These are phyloP conservation scores for Heliconius congener DNA, from an alignment of 1,140 invertebrate species.

Conservation along the genomic window DNA sequence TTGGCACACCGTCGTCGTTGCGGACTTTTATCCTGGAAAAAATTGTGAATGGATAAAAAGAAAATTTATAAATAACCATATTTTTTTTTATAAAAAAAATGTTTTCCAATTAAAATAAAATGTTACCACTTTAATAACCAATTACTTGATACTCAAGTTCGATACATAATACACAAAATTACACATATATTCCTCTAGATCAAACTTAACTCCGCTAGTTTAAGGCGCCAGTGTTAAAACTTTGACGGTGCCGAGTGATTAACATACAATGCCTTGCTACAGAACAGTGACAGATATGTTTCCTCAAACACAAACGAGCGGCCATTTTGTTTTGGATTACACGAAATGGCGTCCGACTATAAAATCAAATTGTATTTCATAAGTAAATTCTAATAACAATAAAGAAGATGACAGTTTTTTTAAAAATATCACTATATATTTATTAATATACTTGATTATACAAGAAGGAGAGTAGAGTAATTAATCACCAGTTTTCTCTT, in stretches of 20 bases:
- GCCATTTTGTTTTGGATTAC: conserved; percentile 70
- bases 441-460: too few species aligned
- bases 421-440: too few species aligned
- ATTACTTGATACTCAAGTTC: background rate
- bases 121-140: background rate
- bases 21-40: too few species aligned
- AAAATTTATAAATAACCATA: background rate
- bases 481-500: too few species aligned
- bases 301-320: conserved; percentile 71
- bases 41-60: too few species aligned
- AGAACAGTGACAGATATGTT: conserved; percentile 77
- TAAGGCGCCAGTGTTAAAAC: conserved; percentile 60
- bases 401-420: too few species aligned
- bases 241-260: conserved; percentile 71
- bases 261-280: conserved; percentile 79
- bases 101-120: background rate
- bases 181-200: background rate
- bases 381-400: too few species aligned
- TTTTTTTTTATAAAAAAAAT: background rate
- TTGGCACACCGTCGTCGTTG: too few species aligned
- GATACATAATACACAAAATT: background rate
- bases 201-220: conserved; percentile 48
- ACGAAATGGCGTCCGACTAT: conserved; percentile 60
- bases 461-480: too few species aligned
- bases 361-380: background rate